Evolutionary conservation across 2,888 invertebrate species (phyloP).

Genomic region (Ochropleura plecta): DNA sequence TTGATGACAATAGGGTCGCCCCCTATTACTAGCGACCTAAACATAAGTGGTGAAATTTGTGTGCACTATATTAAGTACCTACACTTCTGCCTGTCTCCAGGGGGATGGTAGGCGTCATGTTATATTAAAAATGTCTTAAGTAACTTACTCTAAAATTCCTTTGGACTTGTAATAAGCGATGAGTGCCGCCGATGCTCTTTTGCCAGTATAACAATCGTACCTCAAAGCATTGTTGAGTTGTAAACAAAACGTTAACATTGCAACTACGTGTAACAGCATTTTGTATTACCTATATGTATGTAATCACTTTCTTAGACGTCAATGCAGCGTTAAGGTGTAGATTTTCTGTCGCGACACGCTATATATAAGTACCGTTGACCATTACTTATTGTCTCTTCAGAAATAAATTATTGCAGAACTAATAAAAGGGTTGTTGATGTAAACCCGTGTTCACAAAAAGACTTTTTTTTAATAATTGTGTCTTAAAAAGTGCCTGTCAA

Average conservation of each 20-base stretch:
- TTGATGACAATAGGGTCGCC: no score
- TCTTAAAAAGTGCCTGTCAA: not conserved
- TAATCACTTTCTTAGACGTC: not conserved
- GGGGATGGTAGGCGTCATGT: no score
- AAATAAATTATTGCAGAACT: not conserved
- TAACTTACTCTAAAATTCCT: slow-evolving; percentile 38
- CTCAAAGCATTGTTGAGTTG: slow-evolving; percentile 3
- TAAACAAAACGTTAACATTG: slow-evolving; percentile 1
- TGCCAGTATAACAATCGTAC: slow-evolving; percentile 22
- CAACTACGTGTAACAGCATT: slow-evolving; percentile 2
- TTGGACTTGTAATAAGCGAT: slow-evolving; percentile 24
- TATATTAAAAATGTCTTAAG: no score
- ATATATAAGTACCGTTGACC: slow-evolving; percentile 10
- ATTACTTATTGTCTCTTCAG: slow-evolving; percentile 18
- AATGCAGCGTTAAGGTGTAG: not conserved
- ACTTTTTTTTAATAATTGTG: no score
- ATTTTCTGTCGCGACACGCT: not conserved
- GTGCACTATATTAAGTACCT: no score
- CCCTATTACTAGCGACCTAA: no score
- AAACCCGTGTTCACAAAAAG: not conserved
- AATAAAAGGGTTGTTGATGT: slow-evolving; percentile 8
- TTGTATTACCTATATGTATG: not conserved
- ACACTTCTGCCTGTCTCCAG: no score
- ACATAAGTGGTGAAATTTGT: no score
- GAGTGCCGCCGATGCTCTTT: not conserved